phyloP scores from a whole-genome alignment of 1,140 invertebrate species.

The Macrotrachela quadricornifera region DNA sequence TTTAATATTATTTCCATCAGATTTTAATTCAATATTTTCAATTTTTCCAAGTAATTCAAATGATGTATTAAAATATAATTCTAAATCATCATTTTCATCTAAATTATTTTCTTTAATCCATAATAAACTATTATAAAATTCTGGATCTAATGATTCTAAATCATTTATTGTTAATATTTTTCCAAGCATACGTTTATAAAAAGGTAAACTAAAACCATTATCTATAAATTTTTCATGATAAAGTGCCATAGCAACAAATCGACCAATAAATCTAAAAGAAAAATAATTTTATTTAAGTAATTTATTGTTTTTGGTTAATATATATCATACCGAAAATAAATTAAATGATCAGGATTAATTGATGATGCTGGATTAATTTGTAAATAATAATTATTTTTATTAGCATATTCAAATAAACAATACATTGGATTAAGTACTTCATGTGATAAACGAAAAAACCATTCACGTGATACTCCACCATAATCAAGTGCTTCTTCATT shows the following conservation, averaged over 20 bases:
- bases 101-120: conserved; percentile 54
- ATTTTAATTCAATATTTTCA: conserved; percentile 68
- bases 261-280: conserved; percentile 90
- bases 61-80: conserved; percentile 79
- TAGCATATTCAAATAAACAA: conserved; percentile 93
- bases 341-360: conserved; percentile 86
- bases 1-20: conserved; percentile 64
- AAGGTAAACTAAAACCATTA: conserved; percentile 94
- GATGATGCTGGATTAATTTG: conserved; percentile 96
- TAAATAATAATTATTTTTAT: conserved; percentile 97
- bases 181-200: conserved; percentile 97
- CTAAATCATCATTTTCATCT: conserved; percentile 78
- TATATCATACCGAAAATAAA: conserved; percentile 70
- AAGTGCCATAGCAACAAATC: conserved; percentile 65
- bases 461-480: conserved; percentile 67
- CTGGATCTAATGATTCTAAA: conserved; percentile 90
- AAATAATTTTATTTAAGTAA: conserved; percentile 93
- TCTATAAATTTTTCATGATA: conserved; percentile 92
- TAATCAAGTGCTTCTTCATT: conserved; percentile 90
- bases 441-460: conserved; percentile 92
- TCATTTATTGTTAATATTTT: conserved; percentile 81
- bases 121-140: conserved; percentile 88
- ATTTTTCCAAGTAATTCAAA: conserved; percentile 80
- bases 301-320: conserved; percentile 92
- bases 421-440: conserved; percentile 99